Conservation (phyloP, 1,140 invertebrate species). For the Propsilocerus akamusi region DNA sequence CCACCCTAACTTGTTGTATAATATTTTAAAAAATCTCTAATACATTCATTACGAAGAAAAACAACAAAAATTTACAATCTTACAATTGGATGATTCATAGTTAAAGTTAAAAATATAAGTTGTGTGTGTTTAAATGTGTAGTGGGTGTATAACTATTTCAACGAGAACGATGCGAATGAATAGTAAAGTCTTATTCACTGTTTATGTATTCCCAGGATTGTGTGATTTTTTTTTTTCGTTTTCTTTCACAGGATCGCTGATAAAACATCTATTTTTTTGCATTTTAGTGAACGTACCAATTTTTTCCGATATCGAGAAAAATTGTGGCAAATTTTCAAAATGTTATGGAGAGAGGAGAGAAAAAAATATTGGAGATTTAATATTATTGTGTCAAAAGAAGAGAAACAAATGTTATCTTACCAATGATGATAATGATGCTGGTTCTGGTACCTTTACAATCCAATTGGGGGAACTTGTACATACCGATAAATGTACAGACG, state of each 20-base stretch:
- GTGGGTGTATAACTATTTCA: background rate
- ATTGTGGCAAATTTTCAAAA: background rate
- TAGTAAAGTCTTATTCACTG: background rate
- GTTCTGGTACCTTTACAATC: conserved; percentile 41
- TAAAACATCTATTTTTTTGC: background rate
- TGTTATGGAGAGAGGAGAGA: background rate
- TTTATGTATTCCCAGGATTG: background rate
- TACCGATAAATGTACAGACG: conserved; percentile 97
- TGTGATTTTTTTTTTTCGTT: background rate
- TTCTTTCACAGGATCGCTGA: conserved; percentile 1
- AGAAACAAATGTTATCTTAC: background rate
- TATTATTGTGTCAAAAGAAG: background rate
- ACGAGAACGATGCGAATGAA: background rate
- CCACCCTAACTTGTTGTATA: no score
- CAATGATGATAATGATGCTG: background rate
- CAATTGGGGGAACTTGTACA: conserved; percentile 70
- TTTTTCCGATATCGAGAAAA: background rate
- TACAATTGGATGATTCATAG: no score
- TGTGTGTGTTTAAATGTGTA: no score
- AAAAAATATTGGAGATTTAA: background rate
- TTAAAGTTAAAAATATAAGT: no score
- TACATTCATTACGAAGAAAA: no score
- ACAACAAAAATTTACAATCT: no score
- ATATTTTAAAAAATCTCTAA: no score
- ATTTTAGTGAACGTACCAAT: no score